These are phyloP conservation scores for Mnemiopsis leidyi DNA, from an alignment of 37 sponge, comb jelly and placozoan species.

Conservation along the genomic window DNA sequence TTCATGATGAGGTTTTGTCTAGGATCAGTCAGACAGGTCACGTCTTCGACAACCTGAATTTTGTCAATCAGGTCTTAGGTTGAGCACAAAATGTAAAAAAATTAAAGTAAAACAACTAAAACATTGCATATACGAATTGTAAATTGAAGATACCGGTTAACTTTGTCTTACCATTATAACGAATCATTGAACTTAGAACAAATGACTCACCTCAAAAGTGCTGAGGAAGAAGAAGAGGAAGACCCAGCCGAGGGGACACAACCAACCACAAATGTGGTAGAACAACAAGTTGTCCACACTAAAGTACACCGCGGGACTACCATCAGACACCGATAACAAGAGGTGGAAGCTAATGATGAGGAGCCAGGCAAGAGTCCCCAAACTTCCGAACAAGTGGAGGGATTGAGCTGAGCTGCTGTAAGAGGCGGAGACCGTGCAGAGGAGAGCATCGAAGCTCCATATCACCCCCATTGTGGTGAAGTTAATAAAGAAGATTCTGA, in stretches of 20 bases:
- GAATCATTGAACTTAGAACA: too few relatives aligned
- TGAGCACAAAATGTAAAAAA: background rate
- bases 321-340: constrained; percentile 30
- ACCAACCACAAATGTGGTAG: constrained; percentile 23
- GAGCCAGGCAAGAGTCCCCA: constrained; percentile 13
- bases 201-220: background rate
- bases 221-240: constrained; percentile 22
- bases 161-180: too few relatives aligned
- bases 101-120: background rate
- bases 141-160: too few relatives aligned
- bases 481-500: constrained; percentile 44
- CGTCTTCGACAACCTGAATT: background rate
- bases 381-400: constrained; percentile 9
- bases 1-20: background rate
- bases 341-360: constrained; percentile 32
- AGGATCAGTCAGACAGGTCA: background rate
- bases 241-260: constrained; percentile 1
- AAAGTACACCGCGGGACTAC: constrained; percentile 40
- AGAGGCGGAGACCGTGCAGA: background rate
- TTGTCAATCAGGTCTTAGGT: too few relatives aligned
- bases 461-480: background rate
- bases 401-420: background rate
- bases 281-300: constrained; percentile 52
- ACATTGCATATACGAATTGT: too few relatives aligned
- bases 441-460: background rate